A percentile compares a stretch with the other conserved stretches of the same genome.
Conservation (phyloP, 1,140 invertebrate genomes). For the Leptoteleia sp. region DNA sequence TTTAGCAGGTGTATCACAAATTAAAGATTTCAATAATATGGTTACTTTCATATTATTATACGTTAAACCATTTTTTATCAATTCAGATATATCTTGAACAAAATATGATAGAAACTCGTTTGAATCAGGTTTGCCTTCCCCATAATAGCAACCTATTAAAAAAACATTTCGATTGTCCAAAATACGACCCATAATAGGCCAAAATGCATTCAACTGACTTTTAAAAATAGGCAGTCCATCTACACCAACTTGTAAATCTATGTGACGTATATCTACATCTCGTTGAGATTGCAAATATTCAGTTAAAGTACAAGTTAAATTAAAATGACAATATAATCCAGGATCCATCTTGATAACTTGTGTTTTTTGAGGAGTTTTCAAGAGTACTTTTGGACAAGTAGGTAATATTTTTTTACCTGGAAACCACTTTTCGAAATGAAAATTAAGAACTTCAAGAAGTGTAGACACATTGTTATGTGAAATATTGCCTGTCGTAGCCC, state of each 20-base stretch:
- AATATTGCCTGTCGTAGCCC: constrained; percentile 1
- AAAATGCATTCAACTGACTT: constrained; percentile 13
- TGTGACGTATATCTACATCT: constrained; percentile 3
- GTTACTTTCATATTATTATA: constrained; percentile 7
- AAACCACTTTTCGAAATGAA: constrained; percentile 10
- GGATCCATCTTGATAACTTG: constrained; percentile 17
- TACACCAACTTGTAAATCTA: constrained; percentile 12
- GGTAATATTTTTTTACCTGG: constrained; percentile 13
- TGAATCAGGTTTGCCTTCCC: constrained; percentile 36
- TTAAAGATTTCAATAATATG: constrained; percentile 61
- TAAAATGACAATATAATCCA: constrained; percentile 27
- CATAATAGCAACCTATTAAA: constrained; percentile 31
- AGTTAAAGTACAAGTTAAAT: neutral
- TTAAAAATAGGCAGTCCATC: constrained; percentile 22
- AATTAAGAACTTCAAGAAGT: constrained; percentile 12
- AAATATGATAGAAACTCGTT: constrained; percentile 52
- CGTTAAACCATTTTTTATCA: neutral
- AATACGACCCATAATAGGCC: constrained; percentile 15
- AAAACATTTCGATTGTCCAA: neutral
- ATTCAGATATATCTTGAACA: constrained; percentile 6
- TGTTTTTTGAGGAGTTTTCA: constrained; percentile 24
- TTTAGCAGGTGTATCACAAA: constrained; percentile 76
- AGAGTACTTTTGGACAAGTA: constrained; percentile 3
- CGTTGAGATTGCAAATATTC: constrained; percentile 23
- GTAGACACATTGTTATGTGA: neutral